A percentile compares a stretch with the other conserved stretches of the same genome.
phyloP scores from a whole-genome alignment of 2,113 vertebrate species.

The Xenopus borealis region DNA sequence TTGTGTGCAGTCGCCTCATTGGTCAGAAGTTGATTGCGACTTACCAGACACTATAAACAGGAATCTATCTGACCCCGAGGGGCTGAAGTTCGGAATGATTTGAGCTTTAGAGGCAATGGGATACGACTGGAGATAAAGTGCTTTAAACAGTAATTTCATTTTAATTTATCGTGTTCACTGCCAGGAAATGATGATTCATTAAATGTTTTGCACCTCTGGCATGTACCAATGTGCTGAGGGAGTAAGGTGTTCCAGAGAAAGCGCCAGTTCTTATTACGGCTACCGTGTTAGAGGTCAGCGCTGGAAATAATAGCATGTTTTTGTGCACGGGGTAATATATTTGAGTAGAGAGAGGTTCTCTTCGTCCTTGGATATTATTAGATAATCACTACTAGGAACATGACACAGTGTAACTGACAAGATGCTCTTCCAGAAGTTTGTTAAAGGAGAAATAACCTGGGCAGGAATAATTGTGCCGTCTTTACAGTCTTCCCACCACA shows the following conservation, averaged over 20 bases:
- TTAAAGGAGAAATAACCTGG: no score
- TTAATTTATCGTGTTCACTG: neutral
- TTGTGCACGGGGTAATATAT: neutral
- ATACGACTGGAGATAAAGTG: neutral
- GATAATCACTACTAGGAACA: neutral
- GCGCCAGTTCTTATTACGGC: neutral
- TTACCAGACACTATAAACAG: slow-evolving; percentile 9
- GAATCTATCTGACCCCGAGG: neutral
- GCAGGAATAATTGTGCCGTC: no score
- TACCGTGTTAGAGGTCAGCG: neutral
- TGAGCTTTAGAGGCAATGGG: neutral
- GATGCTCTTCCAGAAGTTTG: no score
- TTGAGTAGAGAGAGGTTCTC: neutral
- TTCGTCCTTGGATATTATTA: neutral
- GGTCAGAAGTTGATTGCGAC: no score
- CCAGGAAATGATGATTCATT: slow-evolving; percentile 32
- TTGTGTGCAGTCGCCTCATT: no score
- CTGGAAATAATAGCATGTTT: slow-evolving; percentile 6
- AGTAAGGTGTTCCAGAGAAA: neutral
- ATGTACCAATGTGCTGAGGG: neutral
- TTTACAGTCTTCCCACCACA: no score
- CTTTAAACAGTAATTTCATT: neutral
- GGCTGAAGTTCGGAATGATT: no score
- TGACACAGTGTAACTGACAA: neutral
- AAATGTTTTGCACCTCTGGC: neutral